Base-by-base conservation (phyloP, 92 coral and sea anemone genomes). In the Epizoanthus fatuus region DNA sequence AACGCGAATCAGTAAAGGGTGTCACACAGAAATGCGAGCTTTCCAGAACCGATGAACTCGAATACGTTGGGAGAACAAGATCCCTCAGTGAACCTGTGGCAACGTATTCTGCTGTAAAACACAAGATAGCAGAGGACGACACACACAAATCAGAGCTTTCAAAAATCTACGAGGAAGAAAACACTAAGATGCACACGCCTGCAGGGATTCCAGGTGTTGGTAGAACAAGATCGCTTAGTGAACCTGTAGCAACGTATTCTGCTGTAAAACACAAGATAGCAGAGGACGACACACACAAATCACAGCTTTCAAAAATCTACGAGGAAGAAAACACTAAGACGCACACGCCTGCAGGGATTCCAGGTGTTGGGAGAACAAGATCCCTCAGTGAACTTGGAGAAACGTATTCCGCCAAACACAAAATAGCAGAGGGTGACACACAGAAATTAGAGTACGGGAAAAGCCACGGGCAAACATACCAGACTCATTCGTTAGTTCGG, bases 381-480 rank as follows among this genome's bases (percentile, higher is more conserved):
- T 77, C 82, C 17, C 20, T 49, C 39, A 11, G 7, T 7, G 45
- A 58, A 29, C 32, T 19, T 20, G 69, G 47, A 60, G 20, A 74
- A 42, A 51, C 1, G 20, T 54, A 32, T 14, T 4, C 69, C 2
- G 9, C 16, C n/a, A 77, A 60, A 39, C 32, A 42, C 65, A 56
- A 77, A 60, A 77, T 3, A 59, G 69, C 19, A 60, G 29, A 38
- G 13, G 32, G 20, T 4, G 13, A 22, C 22, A 11, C 82, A 19
- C 82, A 77, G 58, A 77, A 60, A 44, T 59, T 32, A 25, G 40
- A 77, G 42, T 20, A 39, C n/a, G 47, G 3, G 58, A 42, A 20
- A 77, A 12, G 47, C 16, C 25, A 39, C 16, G 47, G 58, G 0
- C 56, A 77, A 17, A 58, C 38, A 49, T 14, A 60, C 10, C 16